These are phyloP conservation scores for Sarotherodon lohbergeri DNA, from an alignment of 2,113 vertebrate species.

Conservation along the genomic window DNA sequence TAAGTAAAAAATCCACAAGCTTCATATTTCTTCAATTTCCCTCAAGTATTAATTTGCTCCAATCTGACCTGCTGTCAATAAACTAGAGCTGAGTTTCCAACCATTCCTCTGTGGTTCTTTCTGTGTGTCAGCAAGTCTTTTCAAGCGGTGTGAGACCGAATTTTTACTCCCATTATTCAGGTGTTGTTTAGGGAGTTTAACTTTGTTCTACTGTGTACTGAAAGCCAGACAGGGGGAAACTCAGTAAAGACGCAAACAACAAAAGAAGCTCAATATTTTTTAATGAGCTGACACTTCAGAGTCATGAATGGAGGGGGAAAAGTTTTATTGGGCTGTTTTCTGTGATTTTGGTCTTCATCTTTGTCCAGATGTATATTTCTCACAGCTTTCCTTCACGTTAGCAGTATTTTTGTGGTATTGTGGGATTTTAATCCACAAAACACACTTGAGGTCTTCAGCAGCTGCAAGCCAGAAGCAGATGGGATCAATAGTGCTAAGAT, in stretches of 20 bases:
- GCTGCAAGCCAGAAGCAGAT: background rate
- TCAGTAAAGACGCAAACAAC: background rate
- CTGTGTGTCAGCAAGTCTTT: slow-evolving; percentile 1
- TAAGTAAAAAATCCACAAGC: slow-evolving; percentile 23
- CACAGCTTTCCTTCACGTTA: slow-evolving; percentile 14
- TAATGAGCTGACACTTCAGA: background rate
- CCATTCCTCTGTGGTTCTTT: background rate
- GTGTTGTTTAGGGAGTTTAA: background rate
- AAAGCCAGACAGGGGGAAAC: background rate
- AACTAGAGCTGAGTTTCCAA: background rate
- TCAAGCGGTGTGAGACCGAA: background rate
- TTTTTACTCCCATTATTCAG: background rate
- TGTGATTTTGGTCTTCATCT: background rate
- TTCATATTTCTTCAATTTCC: slow-evolving; percentile 46
- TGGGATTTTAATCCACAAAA: slow-evolving; percentile 29
- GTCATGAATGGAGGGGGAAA: background rate
- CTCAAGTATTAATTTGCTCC: slow-evolving; percentile 47
- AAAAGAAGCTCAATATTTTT: background rate
- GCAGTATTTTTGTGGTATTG: background rate
- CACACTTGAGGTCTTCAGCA: slow-evolving; percentile 14
- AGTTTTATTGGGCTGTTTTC: background rate
- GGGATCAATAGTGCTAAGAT: background rate
- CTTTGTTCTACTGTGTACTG: background rate
- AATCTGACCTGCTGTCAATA: slow-evolving; percentile 3
- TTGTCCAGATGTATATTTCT: background rate